Base-by-base conservation (phyloP, 2,113 vertebrate species). In the Lophura nycthemera region DNA sequence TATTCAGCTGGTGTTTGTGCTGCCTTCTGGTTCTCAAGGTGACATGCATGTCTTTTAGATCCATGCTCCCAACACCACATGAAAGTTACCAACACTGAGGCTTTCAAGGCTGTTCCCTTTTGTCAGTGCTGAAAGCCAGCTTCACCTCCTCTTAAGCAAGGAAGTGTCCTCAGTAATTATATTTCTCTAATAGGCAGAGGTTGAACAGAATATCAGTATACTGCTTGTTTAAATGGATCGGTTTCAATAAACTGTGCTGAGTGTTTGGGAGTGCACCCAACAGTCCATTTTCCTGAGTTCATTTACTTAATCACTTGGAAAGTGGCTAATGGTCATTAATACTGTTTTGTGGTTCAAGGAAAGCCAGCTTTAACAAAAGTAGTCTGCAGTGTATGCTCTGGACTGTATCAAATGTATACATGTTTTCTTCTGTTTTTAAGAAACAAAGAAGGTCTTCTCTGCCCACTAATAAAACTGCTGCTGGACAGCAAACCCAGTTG, bases 201-300 rank as follows among this genome's bases (percentile, higher is more conserved):
- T 93, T 96, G 96, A 97, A 97, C 91, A 97, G 96, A 98, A 98
- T 98, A 94, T 98, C 97, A 96, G 95, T 98, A 98, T 98, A 84
- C 96, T 97, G 81, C 92, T 97, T 96, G 81, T 98, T 98, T 97
- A 97, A 97, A 93, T 85, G 86, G 96, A 97, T 98, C 95, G 88
- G 85, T 97, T 97, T 97, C 96, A 97, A 97, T 97, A 97, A 98
- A 95, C 90, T 94, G 9, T 77, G 90, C 70, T 18, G 13, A 96
- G 48, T 94, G 91, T 96, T 96, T 96, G 91, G 94, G 86, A 96
- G 96, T 84, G 83, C 89, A 92, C 72, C 61, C 92, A 93, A 61
- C 73, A 65, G 48, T 86, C 77, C 72, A 52, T 87, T 78, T 78
- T 29, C 87, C 43, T n/a, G 89, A 79, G 75, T 60, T 73, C 71